Base-by-base conservation (phyloP, 2,888 invertebrate genomes). In the Chydorus sphaericus region DNA sequence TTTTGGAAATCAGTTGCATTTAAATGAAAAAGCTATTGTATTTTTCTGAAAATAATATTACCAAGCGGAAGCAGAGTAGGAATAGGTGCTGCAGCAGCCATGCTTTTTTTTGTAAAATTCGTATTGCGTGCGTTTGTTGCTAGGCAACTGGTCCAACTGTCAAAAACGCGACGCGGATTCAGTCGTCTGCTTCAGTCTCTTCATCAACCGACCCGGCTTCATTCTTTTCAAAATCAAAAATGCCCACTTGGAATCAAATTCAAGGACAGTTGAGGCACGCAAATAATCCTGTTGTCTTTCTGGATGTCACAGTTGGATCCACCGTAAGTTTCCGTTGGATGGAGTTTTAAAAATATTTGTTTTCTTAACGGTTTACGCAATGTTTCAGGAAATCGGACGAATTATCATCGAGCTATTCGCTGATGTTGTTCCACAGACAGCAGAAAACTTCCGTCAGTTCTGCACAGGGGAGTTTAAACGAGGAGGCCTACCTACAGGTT, bases 321-420 rank as follows among this genome's bases (percentile, higher is more conserved):
- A 92, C 91, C 65, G 90, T 90, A 75, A 71, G 72, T 65, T 30
- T 29, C 10, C 7, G 26, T 36, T 44, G 4, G 11, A 18, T 16
- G 53, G 50, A 23, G 20, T 20, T 51, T 57, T 48, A 56, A 33
- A 16, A 49, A 18, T 2, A 4, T 5, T 55, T 57, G 1, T 56
- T n/a, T 44, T 44, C 54, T 11, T 26, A 23, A 23, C 50, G 11
- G 33, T 14, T n/a, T n/a, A 29, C 2, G 4, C 36, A 16, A 16
- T 54, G 7, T 68, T 69, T 30, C 63, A 86, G 88, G 94, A 96
- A 78, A 91, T 96, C 63, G 97, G 97, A 1, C 79, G 96, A 59
- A 92, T 98, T 83, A 91, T 96, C 65, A 90, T 99, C 70, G 98
- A 98, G 71, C 72, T 99, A 26, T 99, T 91, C 74, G 90, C 94